Percentiles rank a stretch among this genome's conserved stretches.
Evolutionary conservation across 1,140 invertebrate genomes (phyloP).

Genomic region (Mizuhopecten yessoensis): DNA sequence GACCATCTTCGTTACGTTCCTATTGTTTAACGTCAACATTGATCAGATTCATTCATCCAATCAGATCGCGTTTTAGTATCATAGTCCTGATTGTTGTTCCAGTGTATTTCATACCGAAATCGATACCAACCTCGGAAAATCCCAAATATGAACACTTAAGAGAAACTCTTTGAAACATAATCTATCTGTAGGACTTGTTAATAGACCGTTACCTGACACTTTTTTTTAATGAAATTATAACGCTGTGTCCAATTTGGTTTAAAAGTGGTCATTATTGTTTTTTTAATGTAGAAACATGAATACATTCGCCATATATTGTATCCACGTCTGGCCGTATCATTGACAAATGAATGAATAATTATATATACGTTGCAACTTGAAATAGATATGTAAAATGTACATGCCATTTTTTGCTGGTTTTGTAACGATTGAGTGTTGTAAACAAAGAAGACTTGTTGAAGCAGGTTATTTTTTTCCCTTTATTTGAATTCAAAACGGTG

Average conservation of each 20-base stretch:
- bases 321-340: not conserved
- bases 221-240: not conserved
- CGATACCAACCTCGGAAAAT: not conserved
- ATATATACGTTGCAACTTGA: slow-evolving; percentile 19
- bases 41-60: no score
- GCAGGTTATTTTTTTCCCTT: not conserved
- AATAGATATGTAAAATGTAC: not conserved
- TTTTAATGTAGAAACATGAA: not conserved
- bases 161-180: not conserved
- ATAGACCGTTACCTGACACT: not conserved
- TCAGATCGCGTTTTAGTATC: no score
- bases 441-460: not conserved
- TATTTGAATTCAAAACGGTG: not conserved
- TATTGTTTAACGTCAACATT: not conserved
- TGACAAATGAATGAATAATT: not conserved
- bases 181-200: not conserved
- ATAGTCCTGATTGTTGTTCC: no score
- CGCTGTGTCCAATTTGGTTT: not conserved
- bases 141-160: not conserved
- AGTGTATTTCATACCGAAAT: not conserved
- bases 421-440: not conserved
- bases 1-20: not conserved
- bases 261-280: not conserved
- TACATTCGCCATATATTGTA: not conserved
- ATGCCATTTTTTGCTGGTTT: not conserved